Percentiles rank a stretch among this genome's conserved stretches.
Conservation (phyloP, 2,888 invertebrate species). For the Pteria penguin region DNA sequence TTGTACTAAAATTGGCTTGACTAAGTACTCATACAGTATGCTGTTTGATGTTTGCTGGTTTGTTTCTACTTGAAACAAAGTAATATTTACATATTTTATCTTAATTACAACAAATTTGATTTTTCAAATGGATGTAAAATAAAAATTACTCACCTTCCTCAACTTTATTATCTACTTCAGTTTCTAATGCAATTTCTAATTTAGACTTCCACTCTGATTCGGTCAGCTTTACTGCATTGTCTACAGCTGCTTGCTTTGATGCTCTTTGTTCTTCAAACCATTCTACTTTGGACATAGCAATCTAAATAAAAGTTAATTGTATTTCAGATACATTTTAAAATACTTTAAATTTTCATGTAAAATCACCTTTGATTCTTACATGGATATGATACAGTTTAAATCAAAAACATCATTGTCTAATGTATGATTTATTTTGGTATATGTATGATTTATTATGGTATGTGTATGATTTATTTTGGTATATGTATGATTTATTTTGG, state of each 20-base stretch:
- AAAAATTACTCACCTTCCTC: constrained; percentile 58
- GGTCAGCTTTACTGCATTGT: constrained; percentile 58
- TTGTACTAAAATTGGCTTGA: too few species aligned
- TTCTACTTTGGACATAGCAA: constrained; percentile 62
- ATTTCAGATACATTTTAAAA: not conserved
- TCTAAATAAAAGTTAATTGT: constrained; percentile 42
- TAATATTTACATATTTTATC: too few species aligned
- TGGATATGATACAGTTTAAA: constrained; percentile 1
- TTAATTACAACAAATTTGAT: too few species aligned
- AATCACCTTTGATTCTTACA: not conserved
- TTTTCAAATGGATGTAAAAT: too few species aligned
- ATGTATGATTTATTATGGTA: too few species aligned
- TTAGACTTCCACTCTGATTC: constrained; percentile 55
- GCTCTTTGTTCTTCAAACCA: constrained; percentile 65
- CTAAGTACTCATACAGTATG: too few species aligned
- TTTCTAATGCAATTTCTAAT: constrained; percentile 55
- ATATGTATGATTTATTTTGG: too few species aligned
- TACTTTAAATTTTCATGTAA: not conserved
- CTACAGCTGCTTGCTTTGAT: constrained; percentile 59
- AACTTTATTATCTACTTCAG: constrained; percentile 49
- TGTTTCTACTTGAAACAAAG: too few species aligned
- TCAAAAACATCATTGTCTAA: too few species aligned
- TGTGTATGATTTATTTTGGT: too few species aligned
- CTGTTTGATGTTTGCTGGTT: too few species aligned
- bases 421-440: too few species aligned